These are phyloP conservation scores for Kryphioiulus occultus DNA, from an alignment of 2,888 invertebrate genomes.

Conservation along the genomic window DNA sequence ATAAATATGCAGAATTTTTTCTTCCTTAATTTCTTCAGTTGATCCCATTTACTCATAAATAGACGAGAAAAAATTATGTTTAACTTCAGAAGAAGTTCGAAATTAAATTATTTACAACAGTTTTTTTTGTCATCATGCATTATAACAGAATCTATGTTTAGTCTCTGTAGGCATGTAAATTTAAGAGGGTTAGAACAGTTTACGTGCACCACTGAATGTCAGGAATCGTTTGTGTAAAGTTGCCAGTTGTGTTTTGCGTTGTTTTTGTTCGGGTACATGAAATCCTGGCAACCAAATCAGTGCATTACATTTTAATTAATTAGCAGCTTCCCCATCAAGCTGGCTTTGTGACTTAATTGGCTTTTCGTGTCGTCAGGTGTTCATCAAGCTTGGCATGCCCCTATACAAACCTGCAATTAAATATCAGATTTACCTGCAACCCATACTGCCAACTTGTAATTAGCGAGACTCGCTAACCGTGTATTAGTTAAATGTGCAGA, in stretches of 20 bases:
- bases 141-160: too few relatives aligned
- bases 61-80: too few relatives aligned
- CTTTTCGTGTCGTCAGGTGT: constrained; percentile 46
- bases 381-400: constrained; percentile 27
- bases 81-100: too few relatives aligned
- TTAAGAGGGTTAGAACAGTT: too few relatives aligned
- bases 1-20: too few relatives aligned
- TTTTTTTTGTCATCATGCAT: too few relatives aligned
- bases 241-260: neutral
- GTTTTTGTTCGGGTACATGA: neutral
- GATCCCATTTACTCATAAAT: too few relatives aligned
- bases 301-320: constrained; percentile 46
- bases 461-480: constrained; percentile 40
- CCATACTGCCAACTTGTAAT: constrained; percentile 21
- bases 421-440: constrained; percentile 44
- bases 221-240: neutral
- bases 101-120: too few relatives aligned
- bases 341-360: constrained; percentile 41
- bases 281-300: constrained; percentile 30
- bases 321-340: constrained; percentile 41
- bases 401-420: constrained; percentile 36
- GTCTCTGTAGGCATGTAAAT: too few relatives aligned
- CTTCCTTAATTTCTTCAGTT: too few relatives aligned
- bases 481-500: constrained; percentile 38
- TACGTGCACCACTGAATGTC: neutral